phyloP scores from a whole-genome alignment of 2,797 vertebrate species.

The Hephaestus fuliginosus region DNA sequence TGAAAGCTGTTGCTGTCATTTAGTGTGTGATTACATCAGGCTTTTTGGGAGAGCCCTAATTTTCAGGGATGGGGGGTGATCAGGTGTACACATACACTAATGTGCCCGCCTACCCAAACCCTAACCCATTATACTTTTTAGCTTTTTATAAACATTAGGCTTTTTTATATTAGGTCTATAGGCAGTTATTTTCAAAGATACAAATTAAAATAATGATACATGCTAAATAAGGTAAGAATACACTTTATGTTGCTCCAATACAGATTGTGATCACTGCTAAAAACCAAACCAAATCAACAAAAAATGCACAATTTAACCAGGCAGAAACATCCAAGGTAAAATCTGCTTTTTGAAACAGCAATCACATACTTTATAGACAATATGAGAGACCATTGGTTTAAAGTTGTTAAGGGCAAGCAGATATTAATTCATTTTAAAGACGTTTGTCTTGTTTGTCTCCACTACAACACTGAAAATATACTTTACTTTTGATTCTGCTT shows the following conservation, averaged over 20 bases:
- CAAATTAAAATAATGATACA: neutral
- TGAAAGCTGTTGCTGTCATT: too few species aligned
- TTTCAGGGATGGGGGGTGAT: too few species aligned
- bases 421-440: conserved; percentile 41
- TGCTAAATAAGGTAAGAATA: neutral
- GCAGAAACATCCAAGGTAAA: neutral
- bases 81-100: too few species aligned
- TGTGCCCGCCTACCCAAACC: too few species aligned
- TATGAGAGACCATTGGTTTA: conserved; percentile 13
- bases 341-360: neutral
- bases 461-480: conserved; percentile 20
- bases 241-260: neutral
- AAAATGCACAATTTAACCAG: neutral
- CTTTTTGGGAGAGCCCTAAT: too few species aligned
- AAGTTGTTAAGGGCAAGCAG: conserved; percentile 16
- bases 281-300: too few species aligned
- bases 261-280: neutral
- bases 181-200: too few species aligned
- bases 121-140: too few species aligned
- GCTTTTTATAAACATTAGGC: too few species aligned
- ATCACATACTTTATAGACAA: conserved; percentile 4
- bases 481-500: conserved; percentile 7
- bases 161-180: too few species aligned
- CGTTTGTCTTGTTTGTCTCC: conserved; percentile 14
- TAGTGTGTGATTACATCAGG: too few species aligned